phyloP scores from a whole-genome alignment of 2,113 vertebrate genomes.

The Empidonax traillii region DNA sequence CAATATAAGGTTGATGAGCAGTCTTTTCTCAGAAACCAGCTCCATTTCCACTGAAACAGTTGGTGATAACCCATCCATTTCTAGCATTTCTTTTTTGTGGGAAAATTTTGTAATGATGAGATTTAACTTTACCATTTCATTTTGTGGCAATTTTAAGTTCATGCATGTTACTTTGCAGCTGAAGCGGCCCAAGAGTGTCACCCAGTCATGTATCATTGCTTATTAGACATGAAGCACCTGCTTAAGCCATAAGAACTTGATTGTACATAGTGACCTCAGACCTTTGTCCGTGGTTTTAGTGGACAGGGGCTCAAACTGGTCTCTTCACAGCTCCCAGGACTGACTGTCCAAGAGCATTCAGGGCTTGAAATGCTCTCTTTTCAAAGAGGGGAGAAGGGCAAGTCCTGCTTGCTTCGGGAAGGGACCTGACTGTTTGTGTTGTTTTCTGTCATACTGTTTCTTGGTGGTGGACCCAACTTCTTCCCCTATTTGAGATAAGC shows the following conservation, averaged over 20 bases:
- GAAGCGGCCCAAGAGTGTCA: neutral
- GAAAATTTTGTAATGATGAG: neutral
- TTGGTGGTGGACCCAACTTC: neutral
- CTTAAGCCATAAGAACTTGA: neutral
- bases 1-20: slow-evolving; percentile 1
- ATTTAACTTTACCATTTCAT: neutral
- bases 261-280: neutral
- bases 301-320: accelerated
- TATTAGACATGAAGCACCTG: accelerated
- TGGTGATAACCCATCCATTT: neutral
- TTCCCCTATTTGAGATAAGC: neutral
- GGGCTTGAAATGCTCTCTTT: neutral
- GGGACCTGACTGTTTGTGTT: neutral
- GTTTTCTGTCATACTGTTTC: accelerated
- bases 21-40: neutral
- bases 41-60: neutral
- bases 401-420: neutral
- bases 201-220: neutral
- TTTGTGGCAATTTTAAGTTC: neutral
- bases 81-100: neutral
- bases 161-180: neutral
- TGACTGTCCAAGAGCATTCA: neutral
- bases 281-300: neutral
- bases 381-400: neutral
- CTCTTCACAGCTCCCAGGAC: neutral